These are phyloP conservation scores for Eumerus sabulonum DNA, from an alignment of 2,888 invertebrate species.

Conservation along the genomic window DNA sequence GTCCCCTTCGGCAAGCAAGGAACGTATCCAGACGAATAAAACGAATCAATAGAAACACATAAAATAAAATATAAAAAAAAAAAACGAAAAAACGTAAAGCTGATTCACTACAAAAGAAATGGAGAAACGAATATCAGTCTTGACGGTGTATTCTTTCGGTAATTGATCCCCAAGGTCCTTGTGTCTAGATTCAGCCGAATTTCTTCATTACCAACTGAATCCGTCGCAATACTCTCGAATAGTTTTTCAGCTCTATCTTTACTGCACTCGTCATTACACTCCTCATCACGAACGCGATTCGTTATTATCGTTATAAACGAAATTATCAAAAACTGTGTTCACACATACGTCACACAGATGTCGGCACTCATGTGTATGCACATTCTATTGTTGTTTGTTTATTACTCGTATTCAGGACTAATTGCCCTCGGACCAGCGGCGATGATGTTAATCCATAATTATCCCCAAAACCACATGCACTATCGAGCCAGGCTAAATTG, in stretches of 20 bases:
- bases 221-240: slow-evolving; percentile 41
- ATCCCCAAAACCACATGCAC: too few species aligned
- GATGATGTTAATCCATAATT: too few species aligned
- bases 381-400: background rate
- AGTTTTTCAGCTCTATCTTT: slow-evolving; percentile 26
- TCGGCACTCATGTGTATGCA: slow-evolving; percentile 12
- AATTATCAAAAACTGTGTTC: background rate
- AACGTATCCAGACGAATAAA: slow-evolving; percentile 30
- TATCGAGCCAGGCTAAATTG: too few species aligned
- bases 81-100: slow-evolving; percentile 20
- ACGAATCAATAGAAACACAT: slow-evolving; percentile 27
- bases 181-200: slow-evolving; percentile 38
- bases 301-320: slow-evolving; percentile 40
- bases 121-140: slow-evolving; percentile 56
- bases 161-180: slow-evolving; percentile 64
- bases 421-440: too few species aligned
- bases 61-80: slow-evolving; percentile 21
- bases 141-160: slow-evolving; percentile 59
- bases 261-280: background rate
- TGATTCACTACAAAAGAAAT: slow-evolving; percentile 23
- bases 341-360: too few species aligned
- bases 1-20: slow-evolving; percentile 27
- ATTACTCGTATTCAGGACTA: too few species aligned
- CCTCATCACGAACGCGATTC: slow-evolving; percentile 33
- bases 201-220: slow-evolving; percentile 49